phyloP scores from a whole-genome alignment of 2,113 vertebrate species.

The Microtus ochrogaster region DNA sequence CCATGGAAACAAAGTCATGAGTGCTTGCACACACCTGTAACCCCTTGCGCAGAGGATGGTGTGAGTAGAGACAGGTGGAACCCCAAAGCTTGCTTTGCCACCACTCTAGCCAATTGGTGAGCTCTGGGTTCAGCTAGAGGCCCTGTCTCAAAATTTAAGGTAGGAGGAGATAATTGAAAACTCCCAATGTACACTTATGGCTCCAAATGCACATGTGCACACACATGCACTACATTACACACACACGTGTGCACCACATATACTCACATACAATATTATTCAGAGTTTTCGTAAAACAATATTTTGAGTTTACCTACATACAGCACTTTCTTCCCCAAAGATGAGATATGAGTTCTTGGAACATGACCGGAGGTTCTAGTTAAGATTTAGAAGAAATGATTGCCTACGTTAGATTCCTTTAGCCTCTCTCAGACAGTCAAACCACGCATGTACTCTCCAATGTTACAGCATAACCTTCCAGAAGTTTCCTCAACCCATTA shows the following conservation, averaged over 20 bases:
- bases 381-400: neutral
- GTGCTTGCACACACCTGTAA: neutral
- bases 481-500: neutral
- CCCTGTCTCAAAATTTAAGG: neutral
- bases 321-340: neutral
- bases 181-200: neutral
- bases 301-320: neutral
- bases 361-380: neutral
- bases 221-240: neutral
- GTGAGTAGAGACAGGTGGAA: neutral
- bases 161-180: neutral
- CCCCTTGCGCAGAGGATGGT: neutral
- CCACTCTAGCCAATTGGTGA: neutral
- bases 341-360: slow-evolving; percentile 9
- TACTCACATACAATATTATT: neutral
- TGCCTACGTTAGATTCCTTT: neutral
- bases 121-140: neutral
- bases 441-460: neutral
- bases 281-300: neutral
- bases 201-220: neutral
- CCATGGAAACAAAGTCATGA: too few species aligned
- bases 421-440: neutral
- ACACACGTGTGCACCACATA: too few species aligned
- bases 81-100: too few species aligned
- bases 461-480: neutral